Evolutionary conservation across 1,140 invertebrate species (phyloP).

Genomic region (Linepithema humile): DNA sequence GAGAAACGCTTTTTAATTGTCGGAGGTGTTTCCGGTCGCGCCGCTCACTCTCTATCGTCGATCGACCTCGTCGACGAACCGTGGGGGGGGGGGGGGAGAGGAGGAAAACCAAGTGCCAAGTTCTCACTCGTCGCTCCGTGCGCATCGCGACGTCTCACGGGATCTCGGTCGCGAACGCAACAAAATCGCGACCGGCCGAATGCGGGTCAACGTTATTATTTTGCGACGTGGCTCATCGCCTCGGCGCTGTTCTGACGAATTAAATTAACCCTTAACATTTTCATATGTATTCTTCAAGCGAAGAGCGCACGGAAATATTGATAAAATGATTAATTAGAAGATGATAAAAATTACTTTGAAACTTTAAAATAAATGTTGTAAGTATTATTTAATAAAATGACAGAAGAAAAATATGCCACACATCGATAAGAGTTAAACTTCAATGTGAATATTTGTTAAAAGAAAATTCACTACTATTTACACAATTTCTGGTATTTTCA

Average conservation of each 20-base stretch:
- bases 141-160: slow-evolving; percentile 38
- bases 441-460: background rate
- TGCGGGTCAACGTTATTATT: slow-evolving; percentile 31
- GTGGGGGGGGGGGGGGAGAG: background rate
- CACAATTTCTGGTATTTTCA: background rate
- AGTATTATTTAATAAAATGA: background rate
- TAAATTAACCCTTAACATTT: background rate
- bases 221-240: background rate
- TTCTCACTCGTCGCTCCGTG: slow-evolving; percentile 15
- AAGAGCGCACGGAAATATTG: background rate
- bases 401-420: background rate
- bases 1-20: background rate
- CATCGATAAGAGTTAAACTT: background rate
- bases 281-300: background rate
- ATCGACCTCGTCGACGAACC: slow-evolving; percentile 61
- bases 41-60: slow-evolving; percentile 52
- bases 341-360: no score
- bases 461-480: background rate
- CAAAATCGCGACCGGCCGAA: slow-evolving; percentile 31
- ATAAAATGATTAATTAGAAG: background rate
- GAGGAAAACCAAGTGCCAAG: slow-evolving; percentile 47
- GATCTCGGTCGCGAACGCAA: background rate
- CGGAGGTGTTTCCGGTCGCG: slow-evolving; percentile 8
- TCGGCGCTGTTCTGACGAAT: background rate
- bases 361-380: background rate